Base-by-base conservation (phyloP, 2,888 invertebrate species). In the Polydrusus pterygomalis region DNA sequence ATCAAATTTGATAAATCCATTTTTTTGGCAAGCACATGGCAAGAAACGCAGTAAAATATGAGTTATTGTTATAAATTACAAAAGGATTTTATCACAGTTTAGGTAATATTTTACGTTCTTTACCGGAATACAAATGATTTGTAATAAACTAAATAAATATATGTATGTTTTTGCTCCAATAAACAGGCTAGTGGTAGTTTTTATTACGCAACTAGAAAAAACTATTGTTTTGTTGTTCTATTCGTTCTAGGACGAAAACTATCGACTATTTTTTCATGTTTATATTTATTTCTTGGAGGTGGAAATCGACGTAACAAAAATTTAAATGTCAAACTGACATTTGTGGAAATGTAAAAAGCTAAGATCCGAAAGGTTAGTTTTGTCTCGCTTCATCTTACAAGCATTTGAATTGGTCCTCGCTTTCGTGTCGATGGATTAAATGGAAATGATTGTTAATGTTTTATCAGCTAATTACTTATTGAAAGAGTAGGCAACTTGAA, bases 1-100 rank as follows among this genome's bases (percentile, higher is more conserved):
- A 88, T 80, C 77, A 87, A 82, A 82, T 86, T 85, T 75, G 85
- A 81, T 60, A 87, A 84, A 84, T 88, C 87, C 88, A 88, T 88
- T 81, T 80, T 34, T 85, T 11, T 60, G 38, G 10, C n/a, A 38
- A 17, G 58, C 58, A 60, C 58, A 60, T 60, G 38, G 38, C 58
- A 60, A 60, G 11, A 18, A 20, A 20, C 13, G 18, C 51, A 10
- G 9, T n/a, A 51, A 20, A 51, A 51, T 20, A 47, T 2, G 20
- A 54, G 7, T 20, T 49, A 25, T n/a, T n/a, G n/a, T n/a, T n/a
- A n/a, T n/a, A n/a, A n/a, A n/a, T n/a, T 10, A 6, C 54, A 8
- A 30, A 5, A 54, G 54, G 30, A 54, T n/a, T 25, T 25, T 7
- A 20, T 25, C 13, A 51, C 9, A 20, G 1, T 51, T 51, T 51